Base-by-base conservation (phyloP, 1,140 invertebrate species). In the Ips typographus region DNA sequence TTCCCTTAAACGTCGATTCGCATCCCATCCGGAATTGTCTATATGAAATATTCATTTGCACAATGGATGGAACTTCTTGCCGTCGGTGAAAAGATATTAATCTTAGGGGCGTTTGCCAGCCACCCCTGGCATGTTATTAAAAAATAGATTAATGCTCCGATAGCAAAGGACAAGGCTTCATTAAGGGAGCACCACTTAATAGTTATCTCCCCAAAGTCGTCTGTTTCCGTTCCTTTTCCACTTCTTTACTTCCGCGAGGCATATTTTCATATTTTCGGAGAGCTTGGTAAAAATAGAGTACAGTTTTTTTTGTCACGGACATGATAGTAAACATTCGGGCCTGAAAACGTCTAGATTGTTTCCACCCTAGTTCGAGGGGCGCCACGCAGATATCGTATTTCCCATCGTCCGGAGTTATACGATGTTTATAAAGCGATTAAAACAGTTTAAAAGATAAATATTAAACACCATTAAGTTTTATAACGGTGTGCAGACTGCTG, bases 371-470 rank as follows among this genome's bases (percentile, higher is more conserved):
- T 38, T 49, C 38, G 44, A 47, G 44, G 60, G 60, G 60, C 60
- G 60, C 60, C 60, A 62, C 6, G 8, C 60, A 51, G 57, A 53
- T 70, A 70, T 70, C 70, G 61, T 68, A 72, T 68, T 70, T 73
- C 64, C 41, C 51, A 57, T 66, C 64, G 44, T 22, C 38, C 49
- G n/a, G 44, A 63, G 68, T 64, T 70, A 70, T 70, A 70, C 68
- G 68, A 70, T 74, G 71, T 74, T 74, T 74, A 72, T 74, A 68
- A 71, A 72, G 72, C 73, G 70, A 74, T 74, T 74, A 74, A 74
- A 71, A 58, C 73, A 74, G 73, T 74, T 74, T 68, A 49, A 71
- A 74, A 74, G 73, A 73, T 74, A 74, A 74, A 74, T 73, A 74
- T 72, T 74, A 73, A 70, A 70, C 60, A 61, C 68, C 60, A 70